These are phyloP conservation scores for Caenorhabditis tropicalis DNA, from an alignment of 1,140 invertebrate genomes.

Conservation along the genomic window DNA sequence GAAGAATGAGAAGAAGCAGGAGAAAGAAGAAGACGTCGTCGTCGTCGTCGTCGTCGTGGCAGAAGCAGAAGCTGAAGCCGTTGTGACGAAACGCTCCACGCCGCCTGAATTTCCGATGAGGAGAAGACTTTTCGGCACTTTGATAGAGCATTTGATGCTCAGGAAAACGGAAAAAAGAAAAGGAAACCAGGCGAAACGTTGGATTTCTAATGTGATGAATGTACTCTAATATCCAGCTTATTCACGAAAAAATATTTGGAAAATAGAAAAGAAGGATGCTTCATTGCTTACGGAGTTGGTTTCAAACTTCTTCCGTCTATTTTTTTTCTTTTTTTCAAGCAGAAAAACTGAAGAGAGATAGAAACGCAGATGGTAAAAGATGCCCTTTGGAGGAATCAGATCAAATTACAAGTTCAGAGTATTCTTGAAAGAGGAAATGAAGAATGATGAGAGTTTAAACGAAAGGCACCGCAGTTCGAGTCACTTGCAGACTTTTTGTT, in stretches of 20 bases:
- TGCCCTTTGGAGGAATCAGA: neutral
- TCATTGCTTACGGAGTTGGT: neutral
- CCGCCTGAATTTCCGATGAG: slow-evolving; percentile 38
- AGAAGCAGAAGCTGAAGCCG: neutral
- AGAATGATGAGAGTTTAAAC: neutral
- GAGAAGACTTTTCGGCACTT: slow-evolving; percentile 40
- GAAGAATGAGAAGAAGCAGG: neutral
- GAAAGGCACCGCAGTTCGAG: neutral
- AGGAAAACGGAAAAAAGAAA: neutral
- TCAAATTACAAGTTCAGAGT: neutral
- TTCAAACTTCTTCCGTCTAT: neutral
- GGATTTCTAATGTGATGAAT: slow-evolving; percentile 22
- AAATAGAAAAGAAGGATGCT: neutral
- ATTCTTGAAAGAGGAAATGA: neutral
- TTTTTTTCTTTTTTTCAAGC: neutral
- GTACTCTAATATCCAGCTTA: neutral
- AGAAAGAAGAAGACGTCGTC: slow-evolving; percentile 3
- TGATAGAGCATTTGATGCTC: slow-evolving; percentile 27
- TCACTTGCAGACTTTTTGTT: slow-evolving; percentile 5
- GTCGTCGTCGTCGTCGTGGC: slow-evolving; percentile 15
- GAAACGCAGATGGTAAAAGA: neutral
- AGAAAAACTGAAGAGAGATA: neutral
- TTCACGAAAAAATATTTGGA: neutral
- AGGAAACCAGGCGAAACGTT: neutral
- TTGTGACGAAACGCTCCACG: neutral